Evolutionary conservation across 1,140 invertebrate species (phyloP), one percentile per base, ranked within the genome.

Genomic region (Formica selysi): DNA sequence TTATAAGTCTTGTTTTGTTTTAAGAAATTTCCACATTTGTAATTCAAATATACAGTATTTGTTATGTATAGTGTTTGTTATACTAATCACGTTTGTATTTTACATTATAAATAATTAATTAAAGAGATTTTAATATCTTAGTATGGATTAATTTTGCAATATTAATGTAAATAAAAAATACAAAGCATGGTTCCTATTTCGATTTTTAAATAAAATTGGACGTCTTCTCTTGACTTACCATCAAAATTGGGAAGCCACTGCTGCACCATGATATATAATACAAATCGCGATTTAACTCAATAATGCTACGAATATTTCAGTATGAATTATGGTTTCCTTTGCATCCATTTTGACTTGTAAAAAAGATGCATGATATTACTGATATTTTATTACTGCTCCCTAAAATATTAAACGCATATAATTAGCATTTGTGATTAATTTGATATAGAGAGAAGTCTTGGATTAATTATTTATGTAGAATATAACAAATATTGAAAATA

Each of bases 221-320:
- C 22, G 48, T 51, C 48, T 51, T 44, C 16, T 29, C 44, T 11
- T 32, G 7, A 64, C 68, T 88, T 91, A 94, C 93, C 91, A 89
- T 93, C 91, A 65, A 94, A 90, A 59, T 76, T 91, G 67, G 91
- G 87, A 64, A 94, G 85, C 44, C 93, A 86, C 87, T 93, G 93
- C 41, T 93, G 93, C 61, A 90, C 91, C 93, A 94, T 94, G 76
- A 78, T 90, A 90, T 83, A 62, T 61, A 57, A 61, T 59, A 85
- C 13, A 90, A 86, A 44, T 65, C 67, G 54, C 62, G n/a, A 76
- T 61, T 84, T 44, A 86, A 54, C 76, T 83, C 48, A 48, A 54
- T 29, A 71, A 76, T 36, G 44, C 0, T 51, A 79, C 26, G 78
- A 85, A 44, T 65, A 38, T n/a, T 65, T 51, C 7, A 57, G 10